Base-by-base conservation (phyloP, 2,113 vertebrate species). In the Saiga tatarica region DNA sequence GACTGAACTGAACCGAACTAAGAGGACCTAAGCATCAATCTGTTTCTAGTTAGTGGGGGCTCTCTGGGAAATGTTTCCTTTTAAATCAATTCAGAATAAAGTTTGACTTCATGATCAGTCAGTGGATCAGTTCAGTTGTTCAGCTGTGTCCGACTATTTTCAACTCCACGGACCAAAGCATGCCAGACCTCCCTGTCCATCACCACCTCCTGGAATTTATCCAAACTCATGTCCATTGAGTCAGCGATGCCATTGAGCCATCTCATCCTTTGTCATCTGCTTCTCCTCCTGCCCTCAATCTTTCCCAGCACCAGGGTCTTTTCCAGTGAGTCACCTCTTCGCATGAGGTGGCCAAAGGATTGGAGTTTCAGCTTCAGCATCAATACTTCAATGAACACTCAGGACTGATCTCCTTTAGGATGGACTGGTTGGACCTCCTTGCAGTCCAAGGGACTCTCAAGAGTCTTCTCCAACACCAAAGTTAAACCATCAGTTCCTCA, bases 301-400 rank as follows among this genome's bases (percentile, higher is more conserved):
- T n/a, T n/a, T 64, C 62, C 33, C 62, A 64, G 62, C 33, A n/a
- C 33, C 7, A n/a, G 1, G 62, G 33, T 64, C 62, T 64, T n/a
- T 64, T n/a, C 62, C 7, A 19, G 16, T 17, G 33, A 64, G 33
- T 64, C 33, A n/a, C 0, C 30, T 64, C 7, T n/a, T 64, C 7
- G 0, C 7, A 64, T 64, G 1, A n/a, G 15, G 62, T 64, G 30
- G 62, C 30, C 62, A 64, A n/a, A n/a, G 15, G 33, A 9, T 17
- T 64, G 7, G 62, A 64, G 30, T 4, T 64, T 64, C 62, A 64
- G 15, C 30, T 64, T 64, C 15, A 64, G 62, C 15, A 17, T 64
- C 30, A 4, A 3, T 64, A 33, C 62, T 64, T 9, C 30, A 64
- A 9, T n/a, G 7, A 64, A n/a, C 15, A n/a, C 15, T 4, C 30